These are phyloP conservation scores for Dioctria linearis DNA, from an alignment of 2,888 invertebrate genomes.

Conservation along the genomic window DNA sequence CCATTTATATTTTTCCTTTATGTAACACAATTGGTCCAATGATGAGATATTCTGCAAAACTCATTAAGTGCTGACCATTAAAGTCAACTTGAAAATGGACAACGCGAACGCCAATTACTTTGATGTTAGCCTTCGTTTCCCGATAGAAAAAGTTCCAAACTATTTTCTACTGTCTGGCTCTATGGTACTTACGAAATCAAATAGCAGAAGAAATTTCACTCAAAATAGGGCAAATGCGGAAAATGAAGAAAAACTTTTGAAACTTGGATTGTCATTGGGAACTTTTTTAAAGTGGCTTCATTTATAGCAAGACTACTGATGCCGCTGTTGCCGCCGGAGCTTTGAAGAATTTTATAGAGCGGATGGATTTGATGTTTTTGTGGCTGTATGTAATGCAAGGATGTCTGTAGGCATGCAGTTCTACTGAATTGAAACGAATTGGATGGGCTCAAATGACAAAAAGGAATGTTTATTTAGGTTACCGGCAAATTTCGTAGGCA, in stretches of 20 bases:
- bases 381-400: not conserved
- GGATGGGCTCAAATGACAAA: constrained; percentile 1
- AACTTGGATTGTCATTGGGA: constrained; percentile 48
- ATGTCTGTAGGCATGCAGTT: constrained; percentile 4
- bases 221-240: constrained; percentile 38
- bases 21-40: not conserved
- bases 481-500: not conserved
- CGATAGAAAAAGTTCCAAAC: constrained; percentile 45
- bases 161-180: constrained; percentile 49
- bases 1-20: not conserved
- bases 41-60: not conserved
- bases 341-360: not conserved
- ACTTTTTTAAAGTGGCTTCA: constrained; percentile 38
- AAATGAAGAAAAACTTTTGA: constrained; percentile 46
- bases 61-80: constrained; percentile 33
- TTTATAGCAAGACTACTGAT: constrained; percentile 15
- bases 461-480: constrained; percentile 16
- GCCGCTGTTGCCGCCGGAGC: not conserved
- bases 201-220: constrained; percentile 45
- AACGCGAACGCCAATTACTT: constrained; percentile 41
- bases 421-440: not conserved
- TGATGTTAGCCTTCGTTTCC: constrained; percentile 34
- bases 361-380: not conserved
- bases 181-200: constrained; percentile 44
- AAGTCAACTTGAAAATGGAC: constrained; percentile 40